phyloP scores from a whole-genome alignment of 1,140 invertebrate species.

The Cotesia vestalis region DNA sequence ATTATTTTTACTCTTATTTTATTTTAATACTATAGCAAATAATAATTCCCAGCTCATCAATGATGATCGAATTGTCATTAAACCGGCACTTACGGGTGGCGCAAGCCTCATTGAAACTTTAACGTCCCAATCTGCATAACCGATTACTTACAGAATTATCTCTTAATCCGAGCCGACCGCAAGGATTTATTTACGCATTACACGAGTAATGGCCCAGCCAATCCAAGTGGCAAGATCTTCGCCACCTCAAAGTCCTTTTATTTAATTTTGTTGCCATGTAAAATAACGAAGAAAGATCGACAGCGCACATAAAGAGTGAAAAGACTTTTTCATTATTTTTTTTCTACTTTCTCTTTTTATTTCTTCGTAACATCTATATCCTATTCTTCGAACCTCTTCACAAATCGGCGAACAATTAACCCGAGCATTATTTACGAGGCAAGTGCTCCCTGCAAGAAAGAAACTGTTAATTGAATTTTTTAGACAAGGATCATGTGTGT shows the following conservation, averaged over 20 bases:
- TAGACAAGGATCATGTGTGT: slow-evolving; percentile 23
- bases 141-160: slow-evolving; percentile 40
- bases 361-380: slow-evolving; percentile 8
- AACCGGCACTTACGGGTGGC: neutral
- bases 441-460: slow-evolving; percentile 28
- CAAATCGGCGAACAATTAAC: slow-evolving; percentile 44
- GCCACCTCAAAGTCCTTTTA: neutral
- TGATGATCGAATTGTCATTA: slow-evolving; percentile 4
- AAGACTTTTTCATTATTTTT: slow-evolving; percentile 6
- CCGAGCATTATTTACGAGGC: slow-evolving; percentile 48
- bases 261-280: neutral
- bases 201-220: neutral
- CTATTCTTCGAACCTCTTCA: slow-evolving; percentile 14
- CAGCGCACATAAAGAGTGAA: slow-evolving; percentile 24
- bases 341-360: neutral
- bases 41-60: no score
- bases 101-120: slow-evolving; percentile 39
- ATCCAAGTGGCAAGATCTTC: slow-evolving; percentile 12
- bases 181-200: slow-evolving; percentile 34
- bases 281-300: slow-evolving; percentile 28
- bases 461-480: slow-evolving; percentile 41
- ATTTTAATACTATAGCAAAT: no score
- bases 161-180: slow-evolving; percentile 38
- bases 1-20: no score
- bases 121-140: slow-evolving; percentile 44